These are phyloP conservation scores for Charina bottae DNA, from an alignment of 2,113 vertebrate species.

Conservation along the genomic window DNA sequence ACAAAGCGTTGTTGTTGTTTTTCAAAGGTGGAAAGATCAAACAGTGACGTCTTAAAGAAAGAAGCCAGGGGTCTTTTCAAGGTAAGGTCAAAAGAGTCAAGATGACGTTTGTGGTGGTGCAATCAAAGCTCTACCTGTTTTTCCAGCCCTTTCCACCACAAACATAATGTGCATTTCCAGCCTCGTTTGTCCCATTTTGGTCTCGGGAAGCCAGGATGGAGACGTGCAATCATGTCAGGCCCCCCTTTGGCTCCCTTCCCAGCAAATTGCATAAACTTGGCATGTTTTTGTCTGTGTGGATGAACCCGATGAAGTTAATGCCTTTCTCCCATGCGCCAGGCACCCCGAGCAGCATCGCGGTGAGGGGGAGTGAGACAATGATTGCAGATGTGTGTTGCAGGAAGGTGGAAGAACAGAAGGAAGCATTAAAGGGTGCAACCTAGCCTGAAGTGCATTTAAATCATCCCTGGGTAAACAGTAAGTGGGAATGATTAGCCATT, in stretches of 20 bases:
- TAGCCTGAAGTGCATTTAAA: constrained; percentile 68
- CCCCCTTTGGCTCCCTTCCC: rapidly evolving
- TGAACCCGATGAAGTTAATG: constrained; percentile 29
- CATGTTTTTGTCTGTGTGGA: neutral
- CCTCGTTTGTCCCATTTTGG: neutral
- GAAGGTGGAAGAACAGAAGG: neutral
- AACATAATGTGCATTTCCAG: too few species aligned
- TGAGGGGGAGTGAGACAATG: constrained; percentile 52
- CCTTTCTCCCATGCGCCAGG: neutral
- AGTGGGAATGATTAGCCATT: constrained; percentile 60
- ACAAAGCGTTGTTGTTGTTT: too few species aligned
- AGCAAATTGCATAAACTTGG: neutral
- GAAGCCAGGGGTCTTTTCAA: neutral
- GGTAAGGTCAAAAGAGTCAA: too few species aligned
- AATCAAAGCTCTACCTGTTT: too few species aligned
- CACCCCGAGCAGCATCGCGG: neutral
- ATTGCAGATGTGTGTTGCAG: constrained; percentile 34
- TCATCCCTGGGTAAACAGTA: constrained; percentile 64
- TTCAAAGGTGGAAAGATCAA: neutral
- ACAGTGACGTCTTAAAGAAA: neutral
- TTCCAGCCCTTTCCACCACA: too few species aligned
- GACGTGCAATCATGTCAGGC: rapidly evolving
- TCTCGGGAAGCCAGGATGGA: too few species aligned
- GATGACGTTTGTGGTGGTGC: too few species aligned
- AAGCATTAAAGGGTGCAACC: constrained; percentile 52